Conservation (phyloP, 2,113 vertebrate genomes). For the Peromyscus maniculatus region DNA sequence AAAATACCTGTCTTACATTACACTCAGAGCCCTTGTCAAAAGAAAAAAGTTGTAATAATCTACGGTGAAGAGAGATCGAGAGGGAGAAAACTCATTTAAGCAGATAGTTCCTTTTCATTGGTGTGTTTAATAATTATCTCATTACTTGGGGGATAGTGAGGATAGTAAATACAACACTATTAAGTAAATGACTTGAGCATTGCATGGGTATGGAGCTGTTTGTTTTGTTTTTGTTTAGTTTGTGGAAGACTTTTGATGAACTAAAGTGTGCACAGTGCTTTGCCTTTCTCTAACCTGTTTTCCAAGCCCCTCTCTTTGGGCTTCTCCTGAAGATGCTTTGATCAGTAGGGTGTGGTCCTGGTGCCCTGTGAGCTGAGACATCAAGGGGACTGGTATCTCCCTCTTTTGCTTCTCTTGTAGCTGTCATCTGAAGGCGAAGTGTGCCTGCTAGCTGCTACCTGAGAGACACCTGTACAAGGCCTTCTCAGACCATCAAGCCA, state of each 20-base stretch:
- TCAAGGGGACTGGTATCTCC: neutral
- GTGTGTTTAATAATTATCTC: conserved; percentile 27
- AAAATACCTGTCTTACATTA: conserved; percentile 42
- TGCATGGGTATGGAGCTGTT: neutral
- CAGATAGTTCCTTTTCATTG: conserved; percentile 24
- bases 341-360: neutral
- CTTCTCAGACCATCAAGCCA: neutral
- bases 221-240: neutral
- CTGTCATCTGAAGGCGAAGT: neutral
- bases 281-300: neutral
- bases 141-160: neutral
- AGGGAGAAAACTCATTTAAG: neutral
- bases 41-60: neutral
- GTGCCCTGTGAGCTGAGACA: neutral
- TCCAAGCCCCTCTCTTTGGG: neutral
- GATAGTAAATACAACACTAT: neutral
- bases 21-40: neutral
- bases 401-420: neutral
- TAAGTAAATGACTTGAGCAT: neutral
- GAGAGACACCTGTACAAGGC: neutral
- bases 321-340: neutral
- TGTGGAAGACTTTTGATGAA: neutral
- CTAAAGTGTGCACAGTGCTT: neutral
- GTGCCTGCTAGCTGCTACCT: neutral
- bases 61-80: neutral